These are phyloP conservation scores for Cheilosia vulpina DNA, from an alignment of 2,888 invertebrate genomes.

Conservation along the genomic window DNA sequence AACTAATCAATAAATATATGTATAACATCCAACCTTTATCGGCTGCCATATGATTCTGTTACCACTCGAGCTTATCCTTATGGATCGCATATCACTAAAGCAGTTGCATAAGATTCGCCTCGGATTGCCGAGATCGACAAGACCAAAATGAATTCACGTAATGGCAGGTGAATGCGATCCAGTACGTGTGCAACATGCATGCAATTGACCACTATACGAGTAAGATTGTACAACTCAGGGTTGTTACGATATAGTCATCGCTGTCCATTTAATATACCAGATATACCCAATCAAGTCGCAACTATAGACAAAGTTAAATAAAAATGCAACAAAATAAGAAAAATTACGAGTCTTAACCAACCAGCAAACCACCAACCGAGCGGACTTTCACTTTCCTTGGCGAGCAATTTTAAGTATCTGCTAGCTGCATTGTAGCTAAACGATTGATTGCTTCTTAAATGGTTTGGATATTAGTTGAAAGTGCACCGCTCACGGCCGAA, in stretches of 20 bases:
- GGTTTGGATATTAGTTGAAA: slow-evolving; percentile 2
- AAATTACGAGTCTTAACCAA: slow-evolving; percentile 26
- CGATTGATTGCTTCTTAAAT: slow-evolving; percentile 55
- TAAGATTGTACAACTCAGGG: slow-evolving; percentile 20
- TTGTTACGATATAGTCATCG: slow-evolving; percentile 44
- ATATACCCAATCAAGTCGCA: background rate
- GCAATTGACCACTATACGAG: slow-evolving; percentile 25
- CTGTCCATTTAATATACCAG: slow-evolving; percentile 12
- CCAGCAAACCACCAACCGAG: slow-evolving; percentile 2
- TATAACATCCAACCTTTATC: background rate
- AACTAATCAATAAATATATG: slow-evolving; percentile 18
- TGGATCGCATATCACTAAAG: slow-evolving; percentile 26
- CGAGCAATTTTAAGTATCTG: slow-evolving; percentile 41
- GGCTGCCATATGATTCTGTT: slow-evolving; percentile 3
- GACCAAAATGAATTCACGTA: slow-evolving; percentile 25
- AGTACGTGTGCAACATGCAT: slow-evolving; percentile 53
- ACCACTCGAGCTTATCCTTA: slow-evolving; percentile 17
- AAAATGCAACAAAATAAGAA: slow-evolving; percentile 16
- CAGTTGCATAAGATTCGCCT: slow-evolving; percentile 41
- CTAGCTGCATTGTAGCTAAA: slow-evolving; percentile 22
- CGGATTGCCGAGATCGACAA: slow-evolving; percentile 1
- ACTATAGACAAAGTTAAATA: background rate
- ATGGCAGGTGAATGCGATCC: slow-evolving; percentile 42
- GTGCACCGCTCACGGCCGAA: background rate
- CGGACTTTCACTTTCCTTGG: slow-evolving; percentile 46